phyloP scores from a whole-genome alignment of 2,113 vertebrate genomes.

The Cryptotis parvus region DNA sequence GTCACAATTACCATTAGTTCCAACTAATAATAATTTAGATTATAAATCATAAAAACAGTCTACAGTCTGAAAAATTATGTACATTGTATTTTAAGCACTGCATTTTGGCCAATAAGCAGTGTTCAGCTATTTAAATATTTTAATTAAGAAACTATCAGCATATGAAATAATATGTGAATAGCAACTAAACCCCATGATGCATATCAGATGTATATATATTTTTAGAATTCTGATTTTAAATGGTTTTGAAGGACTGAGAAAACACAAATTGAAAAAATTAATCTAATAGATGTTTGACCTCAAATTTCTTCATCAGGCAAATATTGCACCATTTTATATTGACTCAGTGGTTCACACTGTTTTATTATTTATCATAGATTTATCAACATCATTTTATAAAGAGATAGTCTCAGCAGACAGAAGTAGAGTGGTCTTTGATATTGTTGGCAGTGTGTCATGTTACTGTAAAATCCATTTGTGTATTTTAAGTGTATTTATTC shows the following conservation, averaged over 20 bases:
- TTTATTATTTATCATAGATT: slow-evolving; percentile 1
- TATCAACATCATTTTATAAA: slow-evolving; percentile 13
- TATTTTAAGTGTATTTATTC: background rate
- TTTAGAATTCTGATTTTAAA: background rate
- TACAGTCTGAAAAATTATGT: slow-evolving; percentile 9
- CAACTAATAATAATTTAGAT: background rate
- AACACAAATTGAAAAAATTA: slow-evolving; percentile 19
- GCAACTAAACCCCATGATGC: background rate
- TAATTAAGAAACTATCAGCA: background rate
- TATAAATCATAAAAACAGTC: background rate
- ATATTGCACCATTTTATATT: slow-evolving; percentile 39
- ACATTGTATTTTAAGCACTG: background rate
- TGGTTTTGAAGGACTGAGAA: background rate
- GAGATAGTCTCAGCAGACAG: slow-evolving; percentile 3
- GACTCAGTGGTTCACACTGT: slow-evolving; percentile 4
- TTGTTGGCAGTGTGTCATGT: background rate
- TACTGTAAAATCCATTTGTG: background rate
- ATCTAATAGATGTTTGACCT: background rate
- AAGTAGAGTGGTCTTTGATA: slow-evolving; percentile 29
- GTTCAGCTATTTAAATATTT: background rate
- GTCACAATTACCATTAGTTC: background rate
- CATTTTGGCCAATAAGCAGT: background rate
- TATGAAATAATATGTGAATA: slow-evolving; percentile 1
- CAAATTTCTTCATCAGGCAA: slow-evolving; percentile 50
- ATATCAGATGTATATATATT: background rate